A percentile compares a stretch with the other conserved stretches of the same genome.
Conservation (phyloP, 2,888 invertebrate species). For the Lycophotia porphyrea region DNA sequence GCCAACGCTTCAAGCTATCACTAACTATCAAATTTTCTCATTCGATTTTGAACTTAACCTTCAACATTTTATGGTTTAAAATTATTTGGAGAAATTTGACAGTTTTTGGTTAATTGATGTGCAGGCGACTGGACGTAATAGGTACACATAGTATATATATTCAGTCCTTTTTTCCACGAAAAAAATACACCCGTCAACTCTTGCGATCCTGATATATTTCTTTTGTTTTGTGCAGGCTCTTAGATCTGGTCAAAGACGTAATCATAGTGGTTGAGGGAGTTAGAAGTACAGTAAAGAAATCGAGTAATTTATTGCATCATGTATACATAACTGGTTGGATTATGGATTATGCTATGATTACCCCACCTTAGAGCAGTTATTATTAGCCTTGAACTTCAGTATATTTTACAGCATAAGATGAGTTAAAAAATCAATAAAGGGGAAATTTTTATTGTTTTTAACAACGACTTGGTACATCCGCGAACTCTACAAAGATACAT, state of each 20-base stretch:
- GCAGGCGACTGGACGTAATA: no score
- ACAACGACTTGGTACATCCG: neutral
- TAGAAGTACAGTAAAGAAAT: neutral
- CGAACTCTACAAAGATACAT: neutral
- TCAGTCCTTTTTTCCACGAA: neutral
- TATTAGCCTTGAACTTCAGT: neutral
- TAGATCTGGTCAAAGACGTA: neutral
- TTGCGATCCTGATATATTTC: neutral
- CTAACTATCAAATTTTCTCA: no score
- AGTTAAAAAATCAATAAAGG: neutral
- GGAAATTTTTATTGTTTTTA: neutral
- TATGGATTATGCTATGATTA: neutral
- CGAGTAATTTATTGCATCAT: neutral
- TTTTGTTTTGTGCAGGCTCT: neutral
- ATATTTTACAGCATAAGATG: neutral
- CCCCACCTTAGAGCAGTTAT: neutral
- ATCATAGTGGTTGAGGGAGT: neutral
- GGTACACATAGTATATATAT: neutral
- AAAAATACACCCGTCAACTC: neutral
- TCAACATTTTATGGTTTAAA: no score
- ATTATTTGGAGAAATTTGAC: no score
- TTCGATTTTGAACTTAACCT: no score
- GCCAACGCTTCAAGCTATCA: no score
- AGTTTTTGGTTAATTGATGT: no score
- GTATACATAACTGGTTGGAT: neutral